Percentiles rank a stretch among this genome's conserved stretches.
phyloP scores from a whole-genome alignment of 1,140 invertebrate genomes.

The Scaptomyza pallida region DNA sequence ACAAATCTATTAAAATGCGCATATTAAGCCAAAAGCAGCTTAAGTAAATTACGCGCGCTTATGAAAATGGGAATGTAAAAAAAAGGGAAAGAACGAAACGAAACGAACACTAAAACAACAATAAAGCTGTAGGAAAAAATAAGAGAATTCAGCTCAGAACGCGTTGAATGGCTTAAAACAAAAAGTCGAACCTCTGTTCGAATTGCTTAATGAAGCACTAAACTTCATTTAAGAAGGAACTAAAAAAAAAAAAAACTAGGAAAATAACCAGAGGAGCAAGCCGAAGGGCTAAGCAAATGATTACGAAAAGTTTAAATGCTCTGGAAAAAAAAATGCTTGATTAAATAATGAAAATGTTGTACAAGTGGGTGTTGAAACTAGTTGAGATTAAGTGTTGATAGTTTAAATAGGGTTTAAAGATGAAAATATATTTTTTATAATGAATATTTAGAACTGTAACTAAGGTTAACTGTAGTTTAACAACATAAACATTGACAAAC shows the following conservation, averaged over 20 bases:
- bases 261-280: constrained; percentile 16
- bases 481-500: no score
- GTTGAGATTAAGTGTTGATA: no score
- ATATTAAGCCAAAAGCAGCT: constrained; percentile 81
- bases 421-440: no score
- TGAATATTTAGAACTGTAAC: no score
- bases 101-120: constrained; percentile 3
- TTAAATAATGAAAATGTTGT: neutral
- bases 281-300: neutral
- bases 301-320: constrained; percentile 11
- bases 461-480: no score
- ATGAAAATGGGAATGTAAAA: constrained; percentile 36
- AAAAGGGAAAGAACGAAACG: constrained; percentile 20
- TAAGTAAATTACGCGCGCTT: constrained; percentile 82
- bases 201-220: constrained; percentile 75
- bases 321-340: neutral
- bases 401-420: no score
- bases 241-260: no score
- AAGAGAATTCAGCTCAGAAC: constrained; percentile 28
- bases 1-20: constrained; percentile 83
- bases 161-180: constrained; percentile 55
- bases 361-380: no score
- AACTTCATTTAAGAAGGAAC: constrained; percentile 47
- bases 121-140: constrained; percentile 2
- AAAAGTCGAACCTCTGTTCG: constrained; percentile 58